phyloP scores from a whole-genome alignment of 2,888 invertebrate species.

The Ormyrus nitidulus region DNA sequence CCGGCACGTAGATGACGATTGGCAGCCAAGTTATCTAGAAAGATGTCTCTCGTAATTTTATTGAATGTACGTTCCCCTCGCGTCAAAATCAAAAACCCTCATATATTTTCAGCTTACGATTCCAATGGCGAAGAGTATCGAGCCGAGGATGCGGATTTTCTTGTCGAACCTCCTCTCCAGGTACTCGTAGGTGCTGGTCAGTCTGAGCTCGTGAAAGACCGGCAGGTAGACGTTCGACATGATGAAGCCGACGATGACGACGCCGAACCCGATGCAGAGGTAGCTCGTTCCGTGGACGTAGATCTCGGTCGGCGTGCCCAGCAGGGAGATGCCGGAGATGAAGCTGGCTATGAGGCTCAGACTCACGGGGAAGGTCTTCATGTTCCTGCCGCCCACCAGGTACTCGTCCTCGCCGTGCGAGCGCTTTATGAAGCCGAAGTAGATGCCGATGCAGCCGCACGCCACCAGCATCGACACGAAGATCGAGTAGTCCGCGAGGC shows the following conservation, averaged over 20 bases:
- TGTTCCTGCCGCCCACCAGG: slow-evolving; percentile 87
- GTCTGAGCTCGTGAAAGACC: slow-evolving; percentile 84
- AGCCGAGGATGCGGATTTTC: slow-evolving; percentile 83
- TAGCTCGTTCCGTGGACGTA: slow-evolving; percentile 90
- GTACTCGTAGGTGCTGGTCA: slow-evolving; percentile 90
- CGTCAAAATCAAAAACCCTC: neutral
- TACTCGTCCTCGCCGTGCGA: slow-evolving; percentile 83
- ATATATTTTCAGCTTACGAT: slow-evolving; percentile 77
- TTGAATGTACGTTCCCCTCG: neutral
- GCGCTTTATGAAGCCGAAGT: slow-evolving; percentile 86
- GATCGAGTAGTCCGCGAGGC: slow-evolving; percentile 86
- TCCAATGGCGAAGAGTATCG: slow-evolving; percentile 82
- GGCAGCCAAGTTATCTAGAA: slow-evolving; percentile 82
- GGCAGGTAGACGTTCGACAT: slow-evolving; percentile 84
- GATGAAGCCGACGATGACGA: slow-evolving; percentile 81
- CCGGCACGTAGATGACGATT: slow-evolving; percentile 87
- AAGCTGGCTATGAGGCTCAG: slow-evolving; percentile 91
- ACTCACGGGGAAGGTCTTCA: slow-evolving; percentile 89
- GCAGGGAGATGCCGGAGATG: slow-evolving; percentile 86
- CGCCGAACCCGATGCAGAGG: slow-evolving; percentile 80
- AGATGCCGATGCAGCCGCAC: slow-evolving; percentile 88
- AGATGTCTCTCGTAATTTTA: no score
- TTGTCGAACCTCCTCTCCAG: slow-evolving; percentile 84
- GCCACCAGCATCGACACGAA: slow-evolving; percentile 86
- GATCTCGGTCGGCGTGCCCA: slow-evolving; percentile 88